Evolutionary conservation across 2,797 vertebrate species (phyloP).

Genomic region (Ctenopoma kingsleyae): DNA sequence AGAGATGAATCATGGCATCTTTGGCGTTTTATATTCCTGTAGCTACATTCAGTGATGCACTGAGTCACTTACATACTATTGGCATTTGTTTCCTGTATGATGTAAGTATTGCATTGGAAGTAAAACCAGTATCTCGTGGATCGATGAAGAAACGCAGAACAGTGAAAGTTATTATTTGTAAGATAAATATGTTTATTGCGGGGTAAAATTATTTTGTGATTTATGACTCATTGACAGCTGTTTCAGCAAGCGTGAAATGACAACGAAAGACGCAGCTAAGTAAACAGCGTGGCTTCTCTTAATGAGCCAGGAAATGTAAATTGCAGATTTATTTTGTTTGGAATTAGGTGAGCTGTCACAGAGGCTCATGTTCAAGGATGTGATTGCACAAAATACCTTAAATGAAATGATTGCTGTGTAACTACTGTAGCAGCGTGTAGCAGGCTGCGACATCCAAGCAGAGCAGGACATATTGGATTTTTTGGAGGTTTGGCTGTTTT

Average conservation of each 20-base stretch:
- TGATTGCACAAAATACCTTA: neutral
- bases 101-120: neutral
- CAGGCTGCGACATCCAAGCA: neutral
- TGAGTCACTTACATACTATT: neutral
- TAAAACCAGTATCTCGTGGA: neutral
- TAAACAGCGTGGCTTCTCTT: constrained; percentile 13
- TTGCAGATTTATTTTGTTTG: constrained; percentile 20
- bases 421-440: neutral
- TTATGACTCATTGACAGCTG: constrained; percentile 4
- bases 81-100: too few species aligned
- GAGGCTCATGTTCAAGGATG: constrained; percentile 17
- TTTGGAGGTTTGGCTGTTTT: constrained; percentile 44
- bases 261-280: neutral
- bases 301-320: constrained; percentile 29
- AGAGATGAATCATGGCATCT: too few species aligned
- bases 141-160: neutral
- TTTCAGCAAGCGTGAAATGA: constrained; percentile 14
- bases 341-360: constrained; percentile 16
- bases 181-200: constrained; percentile 13
- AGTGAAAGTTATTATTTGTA: neutral
- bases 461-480: constrained; percentile 30
- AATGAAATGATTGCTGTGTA: constrained; percentile 12
- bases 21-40: neutral
- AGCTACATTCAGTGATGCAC: neutral
- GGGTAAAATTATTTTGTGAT: neutral